phyloP scores from a whole-genome alignment of 2,888 invertebrate species.

The Atethmia centrago region DNA sequence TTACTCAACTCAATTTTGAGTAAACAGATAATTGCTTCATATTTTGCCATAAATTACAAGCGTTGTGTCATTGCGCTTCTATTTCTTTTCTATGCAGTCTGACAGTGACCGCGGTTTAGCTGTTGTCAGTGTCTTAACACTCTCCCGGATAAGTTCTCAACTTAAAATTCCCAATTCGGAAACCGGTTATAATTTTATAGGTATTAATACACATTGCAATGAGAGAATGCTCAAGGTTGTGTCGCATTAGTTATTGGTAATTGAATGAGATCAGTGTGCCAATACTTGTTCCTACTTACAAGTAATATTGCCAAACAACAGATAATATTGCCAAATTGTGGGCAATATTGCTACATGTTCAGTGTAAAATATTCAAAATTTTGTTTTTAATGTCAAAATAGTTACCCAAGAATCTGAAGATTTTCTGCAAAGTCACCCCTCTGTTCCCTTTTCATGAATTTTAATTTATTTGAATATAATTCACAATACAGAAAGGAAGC shows the following conservation, averaged over 20 bases:
- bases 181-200: not conserved
- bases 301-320: not conserved
- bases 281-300: not conserved
- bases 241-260: too few relatives aligned
- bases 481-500: constrained; percentile 17
- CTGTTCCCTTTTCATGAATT: not conserved
- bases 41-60: too few relatives aligned
- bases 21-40: too few relatives aligned
- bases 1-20: too few relatives aligned
- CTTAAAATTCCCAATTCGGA: not conserved
- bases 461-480: constrained; percentile 9
- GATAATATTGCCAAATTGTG: too few relatives aligned
- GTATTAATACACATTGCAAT: too few relatives aligned
- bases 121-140: too few relatives aligned
- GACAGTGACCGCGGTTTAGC: too few relatives aligned
- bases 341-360: not conserved
- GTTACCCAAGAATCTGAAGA: not conserved
- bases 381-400: not conserved
- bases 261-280: too few relatives aligned
- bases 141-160: not conserved
- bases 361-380: not conserved
- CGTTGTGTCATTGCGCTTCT: too few relatives aligned
- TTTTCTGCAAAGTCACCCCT: not conserved
- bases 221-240: too few relatives aligned
- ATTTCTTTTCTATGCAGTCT: too few relatives aligned